Percentiles rank a stretch among this genome's conserved stretches.
Evolutionary conservation across 2,888 invertebrate genomes (phyloP).

Genomic region (Tethea ocularis): DNA sequence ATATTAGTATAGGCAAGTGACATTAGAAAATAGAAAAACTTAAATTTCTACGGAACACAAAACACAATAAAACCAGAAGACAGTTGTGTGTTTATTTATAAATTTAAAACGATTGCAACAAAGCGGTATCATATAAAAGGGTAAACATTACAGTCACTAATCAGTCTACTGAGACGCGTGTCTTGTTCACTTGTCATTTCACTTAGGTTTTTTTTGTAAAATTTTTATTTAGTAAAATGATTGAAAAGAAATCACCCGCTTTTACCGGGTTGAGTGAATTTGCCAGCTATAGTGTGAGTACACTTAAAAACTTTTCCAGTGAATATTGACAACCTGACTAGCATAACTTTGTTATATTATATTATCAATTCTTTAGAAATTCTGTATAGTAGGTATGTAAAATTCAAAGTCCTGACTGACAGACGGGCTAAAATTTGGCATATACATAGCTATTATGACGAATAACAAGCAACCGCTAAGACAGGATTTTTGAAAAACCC

Average conservation of each 20-base stretch:
- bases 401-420: too few relatives aligned
- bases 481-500: too few relatives aligned
- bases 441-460: too few relatives aligned
- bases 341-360: background rate
- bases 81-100: slow-evolving; percentile 4
- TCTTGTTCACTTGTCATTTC: background rate
- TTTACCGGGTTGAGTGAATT: slow-evolving; percentile 78
- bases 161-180: background rate
- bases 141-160: background rate
- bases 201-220: slow-evolving; percentile 12
- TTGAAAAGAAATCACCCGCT: slow-evolving; percentile 57
- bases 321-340: background rate
- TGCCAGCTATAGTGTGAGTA: slow-evolving; percentile 68
- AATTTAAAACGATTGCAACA: background rate
- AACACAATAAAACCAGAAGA: background rate
- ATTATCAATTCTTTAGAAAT: too few relatives aligned
- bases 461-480: too few relatives aligned
- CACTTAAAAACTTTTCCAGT: background rate
- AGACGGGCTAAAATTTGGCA: too few relatives aligned
- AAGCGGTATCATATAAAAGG: background rate
- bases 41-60: background rate
- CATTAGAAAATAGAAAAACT: background rate
- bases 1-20: too few relatives aligned
- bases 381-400: too few relatives aligned
- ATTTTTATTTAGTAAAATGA: slow-evolving; percentile 41